A percentile compares a stretch with the other conserved stretches of the same genome.
Evolutionary conservation across 2,888 invertebrate genomes (phyloP).

Genomic region (Caenorhabditis sp.): DNA sequence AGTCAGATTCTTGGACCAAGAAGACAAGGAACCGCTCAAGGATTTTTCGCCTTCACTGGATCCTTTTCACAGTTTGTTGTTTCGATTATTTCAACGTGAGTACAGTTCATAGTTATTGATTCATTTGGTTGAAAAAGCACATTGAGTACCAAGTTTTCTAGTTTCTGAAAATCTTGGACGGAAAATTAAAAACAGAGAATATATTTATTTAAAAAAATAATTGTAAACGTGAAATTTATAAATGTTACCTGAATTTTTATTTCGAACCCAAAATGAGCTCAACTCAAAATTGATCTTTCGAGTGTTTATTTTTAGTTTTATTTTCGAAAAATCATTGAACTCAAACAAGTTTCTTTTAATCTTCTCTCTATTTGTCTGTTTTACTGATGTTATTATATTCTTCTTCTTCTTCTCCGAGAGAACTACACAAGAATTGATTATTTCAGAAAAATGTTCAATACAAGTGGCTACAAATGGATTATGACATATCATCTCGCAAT

Average conservation of each 20-base stretch:
- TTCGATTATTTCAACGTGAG: conserved; percentile 43
- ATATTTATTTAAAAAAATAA: too few relatives aligned
- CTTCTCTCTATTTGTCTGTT: too few relatives aligned
- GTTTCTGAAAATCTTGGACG: too few relatives aligned
- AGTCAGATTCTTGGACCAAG: conserved; percentile 46
- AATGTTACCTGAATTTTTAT: too few relatives aligned
- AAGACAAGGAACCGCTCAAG: conserved; percentile 47
- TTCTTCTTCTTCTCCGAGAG: background rate
- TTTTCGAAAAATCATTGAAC: background rate
- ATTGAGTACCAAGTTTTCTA: too few relatives aligned
- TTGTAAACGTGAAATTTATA: too few relatives aligned
- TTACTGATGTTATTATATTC: background rate
- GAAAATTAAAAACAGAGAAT: too few relatives aligned
- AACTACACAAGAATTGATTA: background rate
- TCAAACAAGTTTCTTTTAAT: too few relatives aligned
- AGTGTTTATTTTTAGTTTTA: background rate
- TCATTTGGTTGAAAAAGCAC: too few relatives aligned
- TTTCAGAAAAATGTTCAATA: conserved; percentile 36
- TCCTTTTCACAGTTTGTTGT: conserved; percentile 39
- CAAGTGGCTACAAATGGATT: conserved; percentile 42
- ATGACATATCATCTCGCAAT: conserved; percentile 29
- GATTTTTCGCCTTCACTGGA: conserved; percentile 46
- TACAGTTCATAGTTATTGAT: too few relatives aligned
- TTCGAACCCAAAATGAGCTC: too few relatives aligned
- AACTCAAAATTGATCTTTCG: too few relatives aligned